Evolutionary conservation across 2,113 vertebrate genomes (phyloP), one percentile per base, ranked within the genome.

Genomic region (Alligator sinensis): DNA sequence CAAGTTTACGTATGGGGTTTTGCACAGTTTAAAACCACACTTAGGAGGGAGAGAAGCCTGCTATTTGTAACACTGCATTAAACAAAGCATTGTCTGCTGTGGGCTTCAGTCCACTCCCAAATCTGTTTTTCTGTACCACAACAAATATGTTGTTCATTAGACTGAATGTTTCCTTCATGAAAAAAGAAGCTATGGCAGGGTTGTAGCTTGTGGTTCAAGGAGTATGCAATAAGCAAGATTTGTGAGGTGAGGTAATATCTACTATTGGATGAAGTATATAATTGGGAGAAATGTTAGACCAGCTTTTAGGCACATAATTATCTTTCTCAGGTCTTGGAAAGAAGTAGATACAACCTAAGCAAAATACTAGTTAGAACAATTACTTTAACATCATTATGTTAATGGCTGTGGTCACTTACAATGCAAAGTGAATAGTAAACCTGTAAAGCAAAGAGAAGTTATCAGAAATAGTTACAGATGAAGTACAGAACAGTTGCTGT

Each of bases 51-150:
- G 79, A 24, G 9, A 91, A 82, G 72, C 92, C 92, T 92, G 81
- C 88, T 85, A 38, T 68, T 28, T 4, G 30, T 91, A 64, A 89
- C 62, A 38, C 28, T 21, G 0, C 19, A 57, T 90, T 58, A 84
- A 86, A 84, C 76, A 86, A 91, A 83, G 34, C 13, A 6, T 0
- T 54, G 54, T 70, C 57, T 85, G 10, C 88, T 84, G 7, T 63
- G 4, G 60, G 61, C 87, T 91, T 96, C 79, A 87, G 30, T 34
- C 70, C 89, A n/a, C 34, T 93, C 92, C 91, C 27, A 93, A 88
- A 92, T 84, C 27, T 77, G 6, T 10, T 60, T 90, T 58, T 78
- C 66, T 93, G 47, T 18, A 80, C 64, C n/a, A 38, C 5, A 18
- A 18, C 76, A 90, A 89, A 95, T 88, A 77, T 84, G 30, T 3